Base-by-base conservation (phyloP, 2,797 vertebrate species). In the Microchirus variegatus region DNA sequence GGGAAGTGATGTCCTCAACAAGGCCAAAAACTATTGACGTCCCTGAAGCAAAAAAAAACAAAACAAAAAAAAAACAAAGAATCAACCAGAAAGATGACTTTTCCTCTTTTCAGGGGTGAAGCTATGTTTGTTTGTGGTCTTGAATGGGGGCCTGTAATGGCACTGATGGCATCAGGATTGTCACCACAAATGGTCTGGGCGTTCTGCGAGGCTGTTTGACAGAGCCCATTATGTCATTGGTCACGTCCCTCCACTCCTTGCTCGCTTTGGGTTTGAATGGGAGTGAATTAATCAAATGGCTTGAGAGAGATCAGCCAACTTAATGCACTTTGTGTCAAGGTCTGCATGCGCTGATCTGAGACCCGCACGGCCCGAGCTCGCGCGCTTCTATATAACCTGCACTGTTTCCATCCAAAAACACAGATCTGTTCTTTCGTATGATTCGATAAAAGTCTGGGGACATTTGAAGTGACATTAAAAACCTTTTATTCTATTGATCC, bases 101-200 rank as follows among this genome's bases (percentile, higher is more conserved):
- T 78, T 36, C 53, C 74, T 54, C 74, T 83, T 78, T 59, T 53
- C 16, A 51, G 79, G 67, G 76, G 80, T 56, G 47, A 72, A 76
- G 73, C 81, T 66, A 75, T 90, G 88, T 89, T 90, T 87, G 78
- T 90, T 90, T 85, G 69, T 89, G 73, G 74, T n/a, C 59, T 38
- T 86, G 80, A 86, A 87, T 88, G 63, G 84, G 56, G 78, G 58
- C 66, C 63, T 49, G 75, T 83, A 85, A 89, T 86, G 84, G 84
- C 84, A 85, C 78, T 88, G 89, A 90, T 88, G 87, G 86, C 86
- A 83, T 90, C 87, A 85, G 86, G 87, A 92, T 87, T 90, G 89
- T 90, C 91, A 88, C 82, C 88, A 83, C 89, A 92, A 91, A 92
- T 92, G 87, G 87, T 86, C 78, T 86, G 91, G 91, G 91, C 91